These are phyloP conservation scores for Corella eumyota DNA, from an alignment of 23 tunicate genomes.

Conservation along the genomic window DNA sequence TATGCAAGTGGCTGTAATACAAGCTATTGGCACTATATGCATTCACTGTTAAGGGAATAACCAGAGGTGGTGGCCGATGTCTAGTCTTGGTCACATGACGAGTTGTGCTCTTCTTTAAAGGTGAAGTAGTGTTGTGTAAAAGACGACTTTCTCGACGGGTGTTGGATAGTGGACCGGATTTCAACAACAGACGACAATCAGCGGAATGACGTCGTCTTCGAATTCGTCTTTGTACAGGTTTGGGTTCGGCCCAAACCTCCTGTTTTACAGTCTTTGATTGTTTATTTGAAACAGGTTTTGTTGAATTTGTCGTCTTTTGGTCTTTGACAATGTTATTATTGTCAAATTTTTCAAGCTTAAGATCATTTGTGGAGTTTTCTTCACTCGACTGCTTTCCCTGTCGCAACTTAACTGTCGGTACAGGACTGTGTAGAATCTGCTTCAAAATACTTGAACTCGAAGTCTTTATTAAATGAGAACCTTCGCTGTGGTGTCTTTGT, in stretches of 20 bases:
- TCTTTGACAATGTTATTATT: neutral
- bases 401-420: constrained; percentile 28
- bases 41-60: constrained; percentile 79
- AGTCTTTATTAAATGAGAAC: constrained; percentile 53
- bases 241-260: constrained; percentile 89
- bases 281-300: no score
- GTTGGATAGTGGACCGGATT: constrained; percentile 12
- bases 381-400: neutral
- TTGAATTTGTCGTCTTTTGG: neutral
- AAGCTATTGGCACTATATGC: constrained; percentile 27
- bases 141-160: neutral
- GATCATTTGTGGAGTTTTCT: no score
- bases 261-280: constrained; percentile 10
- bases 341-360: neutral
- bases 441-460: constrained; percentile 19
- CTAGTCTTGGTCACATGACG: constrained; percentile 26
- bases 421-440: constrained; percentile 56
- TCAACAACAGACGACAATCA: constrained; percentile 46
- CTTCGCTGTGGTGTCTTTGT: constrained; percentile 88
- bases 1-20: constrained; percentile 69
- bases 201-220: constrained; percentile 62
- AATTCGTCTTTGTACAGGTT: constrained; percentile 40
- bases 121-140: neutral
- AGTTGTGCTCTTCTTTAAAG: neutral
- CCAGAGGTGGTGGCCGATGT: constrained; percentile 76